Base-by-base conservation (phyloP, 2,888 invertebrate genomes). In the Nemotelus nigrinus region DNA sequence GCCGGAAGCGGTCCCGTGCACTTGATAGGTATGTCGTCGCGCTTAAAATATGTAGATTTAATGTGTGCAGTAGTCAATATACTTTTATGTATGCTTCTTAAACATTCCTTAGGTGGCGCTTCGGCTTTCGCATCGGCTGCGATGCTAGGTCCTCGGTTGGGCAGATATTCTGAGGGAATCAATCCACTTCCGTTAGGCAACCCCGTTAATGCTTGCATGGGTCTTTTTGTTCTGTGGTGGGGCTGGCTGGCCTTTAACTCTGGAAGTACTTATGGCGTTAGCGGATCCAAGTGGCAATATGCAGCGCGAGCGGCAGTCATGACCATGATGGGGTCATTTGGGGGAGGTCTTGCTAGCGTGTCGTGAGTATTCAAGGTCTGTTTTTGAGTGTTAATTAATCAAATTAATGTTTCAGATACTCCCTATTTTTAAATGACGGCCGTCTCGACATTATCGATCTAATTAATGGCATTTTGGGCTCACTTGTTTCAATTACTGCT, bases 231-330 rank as follows among this genome's bases (percentile, higher is more conserved):
- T 57, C 88, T 97, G 0, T 97, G 97, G 97, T 97, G 97, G 97
- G 97, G 97, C 0, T 97, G 97, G 97, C 88, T 98, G 76, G 97
- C 96, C 0, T 97, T 97, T 85, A 97, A 97, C 87, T 96, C 97
- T 72, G 97, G 97, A 10, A 96, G 95, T 81, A 94, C 94, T 70
- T 94, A 94, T 83, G 94, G 94, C 77, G 92, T 87, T 2, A 87
- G 93, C 80, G 95, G 94, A 0, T 91, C 93, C 3, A 95, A 95
- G 85, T 97, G 97, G 97, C 94, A 96, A 85, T 96, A 95, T 84
- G 96, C 97, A 0, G 96, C 96, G 0, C 89, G 95, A 65, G 96
- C 96, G 0, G 95, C 96, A 0, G 95, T 96, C 0, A 93, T 94
- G 89, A 97, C 97, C 0, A 94, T 97, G 91, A 92, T 96, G 89